A percentile compares a stretch with the other conserved stretches of the same genome.
Evolutionary conservation across 2,888 invertebrate genomes (phyloP).

Genomic region (Eledone cirrhosa): DNA sequence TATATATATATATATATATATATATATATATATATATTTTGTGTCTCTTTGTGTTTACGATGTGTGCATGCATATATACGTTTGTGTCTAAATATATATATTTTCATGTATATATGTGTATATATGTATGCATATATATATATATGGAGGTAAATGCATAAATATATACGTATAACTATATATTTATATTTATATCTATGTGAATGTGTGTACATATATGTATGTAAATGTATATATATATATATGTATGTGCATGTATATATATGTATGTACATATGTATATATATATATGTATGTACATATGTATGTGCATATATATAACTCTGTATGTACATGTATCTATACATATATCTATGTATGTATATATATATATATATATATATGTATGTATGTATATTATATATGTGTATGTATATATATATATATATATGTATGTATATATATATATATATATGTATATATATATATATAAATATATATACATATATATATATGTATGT

Average conservation of each 20-base stretch:
- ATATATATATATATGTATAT: not conserved
- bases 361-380: not conserved
- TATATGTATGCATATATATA: not conserved
- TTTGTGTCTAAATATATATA: not conserved
- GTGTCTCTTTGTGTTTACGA: not conserved
- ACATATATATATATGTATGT: too few relatives aligned
- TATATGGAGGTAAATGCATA: not conserved
- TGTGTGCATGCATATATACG: not conserved
- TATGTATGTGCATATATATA: not conserved
- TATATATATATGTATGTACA: not conserved
- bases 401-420: not conserved
- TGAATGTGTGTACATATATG: not conserved
- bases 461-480: not conserved
- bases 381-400: not conserved
- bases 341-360: not conserved
- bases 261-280: not conserved
- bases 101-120: not conserved
- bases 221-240: not conserved
- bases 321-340: not conserved
- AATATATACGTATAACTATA: slow-evolving; percentile 10
- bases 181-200: not conserved
- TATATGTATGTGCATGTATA: not conserved
- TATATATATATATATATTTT: not conserved
- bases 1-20: not conserved
- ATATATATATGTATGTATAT: not conserved